These are phyloP conservation scores for Sminthurinus aureus DNA, from an alignment of 2,888 invertebrate genomes.

Conservation along the genomic window DNA sequence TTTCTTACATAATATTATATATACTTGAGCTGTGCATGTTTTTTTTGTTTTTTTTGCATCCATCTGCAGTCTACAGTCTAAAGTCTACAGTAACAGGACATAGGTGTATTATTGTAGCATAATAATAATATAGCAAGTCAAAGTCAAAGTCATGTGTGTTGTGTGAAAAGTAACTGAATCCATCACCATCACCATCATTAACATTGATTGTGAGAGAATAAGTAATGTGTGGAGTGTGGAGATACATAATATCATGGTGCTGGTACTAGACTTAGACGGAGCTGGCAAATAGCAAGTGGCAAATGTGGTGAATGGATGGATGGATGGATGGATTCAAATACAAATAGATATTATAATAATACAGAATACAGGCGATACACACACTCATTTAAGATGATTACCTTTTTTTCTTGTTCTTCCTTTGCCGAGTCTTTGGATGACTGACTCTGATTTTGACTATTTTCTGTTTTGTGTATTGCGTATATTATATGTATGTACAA, in stretches of 20 bases:
- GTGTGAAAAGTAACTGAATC: too few species aligned
- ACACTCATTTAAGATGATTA: neutral
- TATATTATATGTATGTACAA: too few species aligned
- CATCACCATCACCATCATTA: too few species aligned
- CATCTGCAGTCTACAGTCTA: too few species aligned
- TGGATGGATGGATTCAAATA: neutral
- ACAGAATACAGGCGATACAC: neutral
- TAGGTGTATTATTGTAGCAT: too few species aligned
- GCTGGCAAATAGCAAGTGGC: neutral
- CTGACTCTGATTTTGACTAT: neutral
- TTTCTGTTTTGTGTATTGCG: neutral
- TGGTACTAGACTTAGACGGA: neutral
- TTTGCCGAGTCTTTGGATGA: neutral
- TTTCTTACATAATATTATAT: neutral
- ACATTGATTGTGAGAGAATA: neutral
- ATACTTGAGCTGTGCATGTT: neutral
- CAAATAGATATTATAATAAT: constrained; percentile 9
- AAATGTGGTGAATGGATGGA: neutral
- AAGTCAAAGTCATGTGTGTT: too few species aligned
- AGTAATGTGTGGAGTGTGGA: neutral
- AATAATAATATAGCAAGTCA: too few species aligned
- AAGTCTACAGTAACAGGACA: too few species aligned
- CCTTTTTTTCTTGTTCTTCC: too few species aligned
- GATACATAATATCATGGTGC: neutral
- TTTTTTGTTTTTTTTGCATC: too few species aligned